Conservation (phyloP, 2,888 invertebrate genomes). For the Xylocampa areola region DNA sequence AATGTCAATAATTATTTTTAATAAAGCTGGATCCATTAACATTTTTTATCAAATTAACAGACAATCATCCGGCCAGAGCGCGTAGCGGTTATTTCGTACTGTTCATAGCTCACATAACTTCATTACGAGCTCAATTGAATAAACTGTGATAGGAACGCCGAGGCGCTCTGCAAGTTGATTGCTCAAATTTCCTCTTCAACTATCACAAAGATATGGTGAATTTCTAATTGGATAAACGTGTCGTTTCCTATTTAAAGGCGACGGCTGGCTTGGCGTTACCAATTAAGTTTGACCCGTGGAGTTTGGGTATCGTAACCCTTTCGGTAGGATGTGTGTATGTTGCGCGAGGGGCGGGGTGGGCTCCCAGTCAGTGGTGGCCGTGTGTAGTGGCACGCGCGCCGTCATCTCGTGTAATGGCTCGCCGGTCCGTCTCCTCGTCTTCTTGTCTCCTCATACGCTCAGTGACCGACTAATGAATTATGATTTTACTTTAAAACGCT, state of each 20-base stretch:
- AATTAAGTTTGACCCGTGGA: conserved; percentile 75
- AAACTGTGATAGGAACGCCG: conserved; percentile 88
- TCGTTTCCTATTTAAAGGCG: conserved; percentile 90
- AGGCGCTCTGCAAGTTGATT: conserved; percentile 89
- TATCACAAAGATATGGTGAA: conserved; percentile 90
- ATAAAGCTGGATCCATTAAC: conserved; percentile 14
- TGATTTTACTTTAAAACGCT: conserved; percentile 78
- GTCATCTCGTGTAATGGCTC: conserved; percentile 87
- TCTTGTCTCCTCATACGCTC: conserved; percentile 68
- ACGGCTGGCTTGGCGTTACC: conserved; percentile 83
- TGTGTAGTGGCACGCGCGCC: conserved; percentile 83
- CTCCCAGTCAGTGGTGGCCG: conserved; percentile 61
- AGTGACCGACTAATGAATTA: conserved; percentile 86
- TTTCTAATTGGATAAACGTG: conserved; percentile 90
- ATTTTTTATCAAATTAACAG: conserved; percentile 53
- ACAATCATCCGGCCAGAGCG: conserved; percentile 66
- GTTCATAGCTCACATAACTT: conserved; percentile 86
- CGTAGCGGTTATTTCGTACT: conserved; percentile 74
- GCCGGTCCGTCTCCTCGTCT: conserved; percentile 66
- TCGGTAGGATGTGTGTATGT: conserved; percentile 46
- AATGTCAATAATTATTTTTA: background rate
- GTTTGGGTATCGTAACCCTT: conserved; percentile 65
- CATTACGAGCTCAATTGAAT: conserved; percentile 89
- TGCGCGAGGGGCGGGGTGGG: conserved; percentile 62
- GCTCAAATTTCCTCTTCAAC: conserved; percentile 90